phyloP scores from a whole-genome alignment of 2,113 vertebrate species.

The Aegithalos caudatus region DNA sequence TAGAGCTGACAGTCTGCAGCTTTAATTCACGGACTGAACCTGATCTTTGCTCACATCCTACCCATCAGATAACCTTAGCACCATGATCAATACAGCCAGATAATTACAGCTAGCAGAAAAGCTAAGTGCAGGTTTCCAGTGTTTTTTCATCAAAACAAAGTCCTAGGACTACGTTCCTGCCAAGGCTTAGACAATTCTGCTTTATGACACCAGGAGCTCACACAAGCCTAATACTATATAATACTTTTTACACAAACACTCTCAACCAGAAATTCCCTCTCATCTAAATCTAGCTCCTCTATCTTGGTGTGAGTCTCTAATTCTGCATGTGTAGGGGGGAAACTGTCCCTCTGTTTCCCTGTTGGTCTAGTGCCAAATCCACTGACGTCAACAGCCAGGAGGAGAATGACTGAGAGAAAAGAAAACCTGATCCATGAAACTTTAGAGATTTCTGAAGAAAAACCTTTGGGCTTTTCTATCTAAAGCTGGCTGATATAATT shows the following conservation, averaged over 20 bases:
- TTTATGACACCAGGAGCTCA: constrained; percentile 1
- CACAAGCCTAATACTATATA: not conserved
- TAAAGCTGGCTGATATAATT: constrained; percentile 3
- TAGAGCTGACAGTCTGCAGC: constrained; percentile 36
- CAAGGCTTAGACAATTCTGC: not conserved
- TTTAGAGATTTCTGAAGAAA: not conserved
- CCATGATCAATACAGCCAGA: constrained; percentile 42
- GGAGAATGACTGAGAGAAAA: not conserved
- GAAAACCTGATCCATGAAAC: not conserved
- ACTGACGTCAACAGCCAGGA: not conserved
- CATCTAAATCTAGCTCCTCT: constrained; percentile 23
- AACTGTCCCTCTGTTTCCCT: constrained; percentile 6
- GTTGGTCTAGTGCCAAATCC: constrained; percentile 7
- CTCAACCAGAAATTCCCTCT: constrained; percentile 16
- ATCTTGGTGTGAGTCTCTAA: not conserved
- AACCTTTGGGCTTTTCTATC: not conserved
- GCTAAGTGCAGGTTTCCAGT: constrained; percentile 15
- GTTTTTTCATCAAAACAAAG: constrained; percentile 22
- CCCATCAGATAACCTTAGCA: not conserved
- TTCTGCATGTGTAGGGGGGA: not conserved
- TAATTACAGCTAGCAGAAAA: constrained; percentile 50
- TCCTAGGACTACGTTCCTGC: constrained; percentile 1
- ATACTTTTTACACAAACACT: not conserved
- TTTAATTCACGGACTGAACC: not conserved
- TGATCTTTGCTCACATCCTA: constrained; percentile 21